Base-by-base conservation (phyloP, 2,113 vertebrate species). In the Odontesthes bonariensis region DNA sequence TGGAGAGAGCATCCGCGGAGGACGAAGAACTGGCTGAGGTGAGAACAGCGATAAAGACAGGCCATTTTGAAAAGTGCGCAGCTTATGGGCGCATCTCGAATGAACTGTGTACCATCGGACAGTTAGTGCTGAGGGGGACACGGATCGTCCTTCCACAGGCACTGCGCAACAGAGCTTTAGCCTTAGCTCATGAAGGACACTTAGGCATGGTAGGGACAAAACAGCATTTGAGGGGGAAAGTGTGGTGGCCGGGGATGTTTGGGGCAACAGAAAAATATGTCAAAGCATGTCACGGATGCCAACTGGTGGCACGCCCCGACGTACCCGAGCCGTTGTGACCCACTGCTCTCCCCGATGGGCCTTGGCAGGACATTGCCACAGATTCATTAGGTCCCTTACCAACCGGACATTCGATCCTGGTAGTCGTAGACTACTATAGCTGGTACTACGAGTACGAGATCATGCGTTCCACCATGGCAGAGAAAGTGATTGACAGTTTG, bases 21-120 rank as follows among this genome's bases (percentile, higher is more conserved):
- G 42, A 63, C 8, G 1, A 3, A 27, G 60, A 63, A 10, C 2
- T 63, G n/a, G 12, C 5, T 6, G 23, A 64, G 5, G 44, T 64
- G 46, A 0, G 27, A 0, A 51, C 33, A 20, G 27, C 4, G 1
- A 49, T 64, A 11, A 9, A 31, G 32, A 63, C 5, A 5, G 22
- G 60, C 16, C 60, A 46, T 47, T 63, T 47, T 63, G 59, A 62
- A 7, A 47, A 62, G 3, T 62, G 42, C 11, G 11, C 27, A 16
- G 0, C 12, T 6, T 49, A 32, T 32, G 44, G 23, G 12, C 22
- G 14, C 20, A 46, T 62, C 19, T 14, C 22, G 47, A 47, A 46
- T 47, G 60, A 47, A 31, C 23, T 63, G 23, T 47, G 42, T 47
- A 16, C 32, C 3, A 63, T 47, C 1, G 60, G 42, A 19, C 17